Evolutionary conservation across 2,113 vertebrate genomes (phyloP), one percentile per base, ranked within the genome.

Genomic region (Tauraco erythrolophus): DNA sequence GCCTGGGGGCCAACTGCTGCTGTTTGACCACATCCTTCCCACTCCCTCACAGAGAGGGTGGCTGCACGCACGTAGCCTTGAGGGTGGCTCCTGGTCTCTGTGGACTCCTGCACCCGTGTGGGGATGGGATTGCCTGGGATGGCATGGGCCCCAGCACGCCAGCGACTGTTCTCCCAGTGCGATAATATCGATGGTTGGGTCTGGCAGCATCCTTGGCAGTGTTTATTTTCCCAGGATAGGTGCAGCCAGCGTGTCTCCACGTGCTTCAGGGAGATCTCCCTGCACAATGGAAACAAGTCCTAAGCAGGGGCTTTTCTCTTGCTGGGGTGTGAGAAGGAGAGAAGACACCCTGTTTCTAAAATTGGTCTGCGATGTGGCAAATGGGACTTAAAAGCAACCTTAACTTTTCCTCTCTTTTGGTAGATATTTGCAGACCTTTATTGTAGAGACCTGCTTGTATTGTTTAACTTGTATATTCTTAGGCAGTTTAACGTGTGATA

Each of bases 1-100:
- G 62, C 86, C 80, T 51, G 37, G 10, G 23, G 80, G 46, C 37
- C 72, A 91, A 33, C 64, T 82, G 89, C 65, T 64, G 56, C 72
- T 0, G 2, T 92, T 84, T 94, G 89, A 91, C 87, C 87, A 75
- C 84, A 87, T 92, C 86, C 72, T 94, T 71, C 56, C 58, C 4
- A 1, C 15, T 70, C 22, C 54, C 31, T 70, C 39, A 50, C 10
- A 6, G 48, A 31, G 41, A 37, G 54, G 31, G 22, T 72, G 58
- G 45, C 62, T 86, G 35, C 50, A 53, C 0, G 0, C 30, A 57
- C 1, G 0, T 57, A 62, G 53, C 41, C 37, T 35, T 51, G 45
- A 66, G 71, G 2, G 7, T 28, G 24, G 17, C 72, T 91, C 16
- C 56, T 71, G 51, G 41, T 81, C 62, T 35, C 60, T 65, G 18